These are phyloP conservation scores for Amiota minor DNA, from an alignment of 2,888 invertebrate species.

Conservation along the genomic window DNA sequence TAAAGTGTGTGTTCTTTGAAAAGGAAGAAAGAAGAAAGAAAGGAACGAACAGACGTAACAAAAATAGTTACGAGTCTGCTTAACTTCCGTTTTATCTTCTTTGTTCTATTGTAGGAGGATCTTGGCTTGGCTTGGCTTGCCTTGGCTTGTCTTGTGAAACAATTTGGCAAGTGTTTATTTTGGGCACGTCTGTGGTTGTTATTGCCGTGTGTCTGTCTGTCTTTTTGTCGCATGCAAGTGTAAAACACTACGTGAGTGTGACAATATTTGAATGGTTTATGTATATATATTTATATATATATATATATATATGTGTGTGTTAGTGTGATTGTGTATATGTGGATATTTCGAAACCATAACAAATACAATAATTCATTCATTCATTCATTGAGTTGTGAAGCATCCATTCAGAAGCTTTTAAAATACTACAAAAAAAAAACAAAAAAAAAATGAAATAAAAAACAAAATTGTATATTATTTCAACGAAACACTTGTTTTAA, in stretches of 20 bases:
- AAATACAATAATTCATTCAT: conserved; percentile 26
- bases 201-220: neutral
- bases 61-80: conserved; percentile 9
- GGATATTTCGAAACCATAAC: neutral
- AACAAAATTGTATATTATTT: too few relatives aligned
- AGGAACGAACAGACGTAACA: neutral
- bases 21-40: neutral
- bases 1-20: too few relatives aligned
- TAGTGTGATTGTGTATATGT: conserved; percentile 8
- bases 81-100: conserved; percentile 12
- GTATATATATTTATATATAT: conserved; percentile 2
- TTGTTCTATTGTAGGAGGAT: conserved; percentile 7
- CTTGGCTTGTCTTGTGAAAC: neutral
- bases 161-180: conserved; percentile 18
- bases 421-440: neutral
- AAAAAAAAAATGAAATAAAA: neutral
- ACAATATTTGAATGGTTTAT: neutral
- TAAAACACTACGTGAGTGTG: neutral
- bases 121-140: neutral
- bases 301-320: neutral
- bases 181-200: conserved; percentile 3
- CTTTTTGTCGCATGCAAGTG: neutral
- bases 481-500: conserved; percentile 23
- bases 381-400: neutral
- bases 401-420: conserved; percentile 1